Evolutionary conservation across 2,888 invertebrate species (phyloP), one percentile per base, ranked within the genome.

Genomic region (Xanthorhoe spadicearia): DNA sequence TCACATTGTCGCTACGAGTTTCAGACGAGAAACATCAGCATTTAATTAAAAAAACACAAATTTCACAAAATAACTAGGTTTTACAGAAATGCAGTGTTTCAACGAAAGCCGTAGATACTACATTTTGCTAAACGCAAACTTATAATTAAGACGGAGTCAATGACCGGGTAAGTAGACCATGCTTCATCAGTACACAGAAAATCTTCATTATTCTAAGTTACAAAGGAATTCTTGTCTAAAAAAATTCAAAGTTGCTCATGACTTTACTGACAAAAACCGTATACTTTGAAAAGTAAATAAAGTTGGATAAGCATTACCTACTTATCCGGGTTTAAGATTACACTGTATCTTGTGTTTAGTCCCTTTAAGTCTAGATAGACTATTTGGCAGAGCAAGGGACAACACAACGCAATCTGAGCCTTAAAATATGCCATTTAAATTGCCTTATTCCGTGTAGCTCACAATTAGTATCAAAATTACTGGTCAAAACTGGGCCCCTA

Each of bases 1-100:
- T 92, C 93, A 93, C 92, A 93, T 90, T 87, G 86, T 88, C 84
- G 89, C 91, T 87, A 88, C 83, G 83, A 82, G 88, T 91, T 88
- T 83, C 92, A 87, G 83, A 83, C 76, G 77, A 82, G 90, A 89
- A 92, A 90, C 91, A 86, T 83, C 84, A 87, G 89, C 89, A 82
- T 87, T 86, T 89, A 86, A 88, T 90, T 90, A 85, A 90, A 91
- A 43, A 72, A 92, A 93, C 91, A 92, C 91, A 91, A 87, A 83
- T 84, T 86, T 85, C 86, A 89, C 87, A 88, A 86, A 83, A 79
- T 80, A 88, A 85, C 87, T 90, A 92, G 84, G 79, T 86, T 83
- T 84, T 87, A 90, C 86, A 90, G 86, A 93, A 92, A 92, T 92
- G 92, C 89, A 86, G 85, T 87, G 85, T 82, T 85, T 83, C 82